Evolutionary conservation across 2,113 vertebrate species (phyloP).

Genomic region (Caretta caretta): DNA sequence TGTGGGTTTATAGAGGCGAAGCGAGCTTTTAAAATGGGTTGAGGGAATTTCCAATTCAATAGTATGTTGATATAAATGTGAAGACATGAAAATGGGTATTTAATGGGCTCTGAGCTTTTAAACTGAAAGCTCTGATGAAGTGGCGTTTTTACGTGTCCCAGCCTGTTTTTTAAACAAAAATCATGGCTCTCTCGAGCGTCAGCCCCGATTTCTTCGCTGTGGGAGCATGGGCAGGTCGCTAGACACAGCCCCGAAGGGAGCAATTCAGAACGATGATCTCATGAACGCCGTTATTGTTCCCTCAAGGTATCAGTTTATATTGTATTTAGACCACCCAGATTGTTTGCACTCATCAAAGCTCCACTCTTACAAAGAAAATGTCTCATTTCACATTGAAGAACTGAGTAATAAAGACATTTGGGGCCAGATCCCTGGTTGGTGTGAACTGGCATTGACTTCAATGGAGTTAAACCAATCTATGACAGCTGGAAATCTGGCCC

Average conservation of each 20-base stretch:
- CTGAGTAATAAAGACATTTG: neutral
- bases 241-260: neutral
- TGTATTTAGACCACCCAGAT: constrained; percentile 33
- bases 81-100: neutral
- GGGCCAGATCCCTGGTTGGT: neutral
- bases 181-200: accelerated
- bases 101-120: neutral
- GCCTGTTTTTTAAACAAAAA: neutral
- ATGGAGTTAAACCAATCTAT: neutral
- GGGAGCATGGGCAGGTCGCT: neutral
- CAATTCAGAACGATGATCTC: accelerated
- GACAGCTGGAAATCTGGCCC: neutral
- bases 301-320: neutral
- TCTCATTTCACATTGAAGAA: neutral
- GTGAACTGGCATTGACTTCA: neutral
- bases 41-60: constrained; percentile 6
- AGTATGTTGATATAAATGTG: neutral
- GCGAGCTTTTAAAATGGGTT: neutral
- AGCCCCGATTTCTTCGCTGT: neutral
- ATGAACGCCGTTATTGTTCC: neutral
- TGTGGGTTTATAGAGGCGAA: constrained; percentile 40
- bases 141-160: neutral
- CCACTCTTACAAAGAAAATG: neutral
- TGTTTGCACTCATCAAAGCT: neutral
- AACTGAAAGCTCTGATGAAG: neutral